These are phyloP conservation scores for Lepidurus packardi DNA, from an alignment of 1,140 invertebrate genomes.

Conservation along the genomic window DNA sequence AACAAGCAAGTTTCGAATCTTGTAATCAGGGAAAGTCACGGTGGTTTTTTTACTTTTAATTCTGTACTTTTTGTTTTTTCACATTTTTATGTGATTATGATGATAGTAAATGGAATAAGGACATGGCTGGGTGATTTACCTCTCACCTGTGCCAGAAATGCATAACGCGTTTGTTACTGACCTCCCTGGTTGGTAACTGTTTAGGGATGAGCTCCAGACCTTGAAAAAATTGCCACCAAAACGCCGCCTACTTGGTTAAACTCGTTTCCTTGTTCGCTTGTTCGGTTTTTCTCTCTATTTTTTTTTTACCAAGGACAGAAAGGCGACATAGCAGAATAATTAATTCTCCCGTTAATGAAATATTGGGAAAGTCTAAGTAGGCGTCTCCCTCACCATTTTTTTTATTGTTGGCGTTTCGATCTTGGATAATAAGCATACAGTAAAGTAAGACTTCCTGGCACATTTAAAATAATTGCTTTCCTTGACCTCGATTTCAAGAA, in stretches of 20 bases:
- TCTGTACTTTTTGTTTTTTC: too few relatives aligned
- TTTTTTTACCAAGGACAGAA: neutral
- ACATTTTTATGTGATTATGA: too few relatives aligned
- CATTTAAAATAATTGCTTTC: neutral
- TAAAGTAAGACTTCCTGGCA: neutral
- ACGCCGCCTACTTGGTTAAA: neutral
- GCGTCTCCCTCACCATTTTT: neutral
- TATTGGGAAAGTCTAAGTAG: neutral
- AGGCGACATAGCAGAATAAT: neutral
- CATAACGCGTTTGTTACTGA: neutral
- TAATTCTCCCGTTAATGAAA: neutral
- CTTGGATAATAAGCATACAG: neutral
- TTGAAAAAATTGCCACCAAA: slow-evolving; percentile 8
- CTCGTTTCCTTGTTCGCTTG: neutral
- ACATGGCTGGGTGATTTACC: neutral
- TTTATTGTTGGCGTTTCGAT: neutral
- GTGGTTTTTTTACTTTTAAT: too few relatives aligned
- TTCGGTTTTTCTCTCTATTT: neutral
- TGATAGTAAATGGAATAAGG: too few relatives aligned
- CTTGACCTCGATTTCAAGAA: slow-evolving; percentile 6
- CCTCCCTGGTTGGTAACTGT: neutral
- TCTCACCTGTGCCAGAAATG: neutral
- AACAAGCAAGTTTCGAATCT: too few relatives aligned
- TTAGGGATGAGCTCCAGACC: slow-evolving; percentile 11
- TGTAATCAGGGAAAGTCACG: too few relatives aligned